Percentiles rank a stretch among this genome's conserved stretches.
Evolutionary conservation across 2,888 invertebrate species (phyloP).

Genomic region (Netelia fuscicornis): DNA sequence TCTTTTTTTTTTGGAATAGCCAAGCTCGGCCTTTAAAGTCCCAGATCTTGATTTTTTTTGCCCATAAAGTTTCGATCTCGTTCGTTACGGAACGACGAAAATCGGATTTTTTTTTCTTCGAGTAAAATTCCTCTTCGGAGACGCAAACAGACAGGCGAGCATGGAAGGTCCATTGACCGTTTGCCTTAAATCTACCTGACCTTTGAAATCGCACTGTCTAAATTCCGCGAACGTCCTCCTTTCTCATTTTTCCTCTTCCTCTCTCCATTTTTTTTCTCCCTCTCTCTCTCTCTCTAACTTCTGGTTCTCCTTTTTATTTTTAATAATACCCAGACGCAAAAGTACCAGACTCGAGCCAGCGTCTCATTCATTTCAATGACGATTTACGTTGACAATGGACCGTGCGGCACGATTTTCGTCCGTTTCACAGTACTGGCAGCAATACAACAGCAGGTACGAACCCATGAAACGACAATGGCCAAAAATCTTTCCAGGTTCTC

Average conservation of each 20-base stretch:
- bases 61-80: neutral
- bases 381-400: slow-evolving; percentile 31
- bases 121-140: neutral
- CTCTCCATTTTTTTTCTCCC: neutral
- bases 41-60: neutral
- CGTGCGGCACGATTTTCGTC: neutral
- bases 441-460: slow-evolving; percentile 37
- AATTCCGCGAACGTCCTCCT: slow-evolving; percentile 11
- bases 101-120: neutral
- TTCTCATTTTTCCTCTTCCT: neutral
- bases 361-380: slow-evolving; percentile 13
- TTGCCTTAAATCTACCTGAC: neutral
- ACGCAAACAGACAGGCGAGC: neutral
- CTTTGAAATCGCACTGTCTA: neutral
- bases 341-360: neutral
- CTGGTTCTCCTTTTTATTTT: neutral
- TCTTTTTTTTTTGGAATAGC: neutral
- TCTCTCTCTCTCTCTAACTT: neutral
- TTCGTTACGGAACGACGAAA: neutral
- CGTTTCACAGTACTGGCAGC: neutral
- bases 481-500: slow-evolving; percentile 8
- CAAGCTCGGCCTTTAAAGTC: neutral
- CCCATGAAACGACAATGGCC: slow-evolving; percentile 35
- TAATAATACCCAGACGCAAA: neutral
- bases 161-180: neutral